Evolutionary conservation across 2,113 vertebrate genomes (phyloP), one percentile per base, ranked within the genome.

Genomic region (Tichodroma muraria): DNA sequence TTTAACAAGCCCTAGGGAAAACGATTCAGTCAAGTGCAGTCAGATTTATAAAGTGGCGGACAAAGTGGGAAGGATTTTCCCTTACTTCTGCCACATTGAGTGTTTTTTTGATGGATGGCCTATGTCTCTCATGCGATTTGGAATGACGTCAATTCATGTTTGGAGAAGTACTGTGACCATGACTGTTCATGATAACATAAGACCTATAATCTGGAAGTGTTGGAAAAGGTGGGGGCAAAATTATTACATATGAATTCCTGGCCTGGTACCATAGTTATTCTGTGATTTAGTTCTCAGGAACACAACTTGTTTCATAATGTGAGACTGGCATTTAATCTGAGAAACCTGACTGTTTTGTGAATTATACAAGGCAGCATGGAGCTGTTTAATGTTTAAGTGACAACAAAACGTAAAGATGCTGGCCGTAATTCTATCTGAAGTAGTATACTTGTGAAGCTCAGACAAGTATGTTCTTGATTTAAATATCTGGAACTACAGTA

Each of bases 1-100:
- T 96, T 94, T 95, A 96, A 93, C 89, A 95, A 96, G 73, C 81
- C 89, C 70, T 78, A 49, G 75, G 93, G 94, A 94, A 95, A 97
- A 95, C 87, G 92, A 96, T 93, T 97, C 87, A 96, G 85, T 95
- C 77, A 93, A 96, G 70, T 92, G 84, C 90, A 97, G 96, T 96
- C 96, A 96, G 94, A 96, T 94, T 85, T 96, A 96, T 96, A 88
- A 73, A 96, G 84, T 82, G 94, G 65, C 70, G 95, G 92, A 95
- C 94, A 91, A 96, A 95, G 72, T 95, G 70, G 94, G 85, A 93
- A 93, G 81, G 89, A 49, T 81, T 96, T 96, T 92, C 66, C 88
- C 90, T 96, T 95, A 81, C 89, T 92, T 96, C 89, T 94, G 87
- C 80, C 83, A 90, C 30, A 23, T 38, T 94, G 42, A 59, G 24